These are phyloP conservation scores for Ormia ochracea DNA, from an alignment of 2,888 invertebrate species.

Conservation along the genomic window DNA sequence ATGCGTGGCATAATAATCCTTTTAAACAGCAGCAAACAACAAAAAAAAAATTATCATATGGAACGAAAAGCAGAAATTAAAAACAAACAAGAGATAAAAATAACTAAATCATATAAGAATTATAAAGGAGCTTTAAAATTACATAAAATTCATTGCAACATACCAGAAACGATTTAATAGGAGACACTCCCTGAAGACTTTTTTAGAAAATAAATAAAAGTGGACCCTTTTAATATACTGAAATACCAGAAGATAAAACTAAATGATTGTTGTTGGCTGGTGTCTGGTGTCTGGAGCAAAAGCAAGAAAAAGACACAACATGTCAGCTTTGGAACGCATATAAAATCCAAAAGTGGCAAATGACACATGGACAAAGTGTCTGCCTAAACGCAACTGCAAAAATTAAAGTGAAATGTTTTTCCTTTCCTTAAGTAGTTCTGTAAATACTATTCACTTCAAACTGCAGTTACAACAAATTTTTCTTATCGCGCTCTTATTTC, in stretches of 20 bases:
- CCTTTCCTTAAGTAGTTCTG: neutral
- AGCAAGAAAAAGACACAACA: neutral
- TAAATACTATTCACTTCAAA: conserved; percentile 14
- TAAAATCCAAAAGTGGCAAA: conserved; percentile 7
- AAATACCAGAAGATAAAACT: neutral
- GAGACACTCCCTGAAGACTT: conserved; percentile 30
- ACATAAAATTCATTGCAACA: conserved; percentile 19
- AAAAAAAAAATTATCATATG: conserved; percentile 21
- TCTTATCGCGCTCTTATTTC: conserved; percentile 30
- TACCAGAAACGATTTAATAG: conserved; percentile 32
- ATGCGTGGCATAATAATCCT: conserved; percentile 56
- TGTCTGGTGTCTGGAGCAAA: conserved; percentile 14
- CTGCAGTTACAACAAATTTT: conserved; percentile 22
- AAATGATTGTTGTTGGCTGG: neutral
- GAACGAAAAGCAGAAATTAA: conserved; percentile 15
- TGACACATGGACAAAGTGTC: conserved; percentile 12
- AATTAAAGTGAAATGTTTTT: conserved; percentile 23
- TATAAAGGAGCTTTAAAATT: conserved; percentile 22
- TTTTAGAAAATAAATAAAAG: conserved; percentile 5
- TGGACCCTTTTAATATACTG: neutral
- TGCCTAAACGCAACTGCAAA: conserved; percentile 40
- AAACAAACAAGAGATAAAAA: conserved; percentile 14
- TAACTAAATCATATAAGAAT: conserved; percentile 6
- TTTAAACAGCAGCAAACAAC: conserved; percentile 3
- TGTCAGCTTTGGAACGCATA: neutral